Conservation (phyloP, 2,888 invertebrate species). For the Monochamus alternatus region DNA sequence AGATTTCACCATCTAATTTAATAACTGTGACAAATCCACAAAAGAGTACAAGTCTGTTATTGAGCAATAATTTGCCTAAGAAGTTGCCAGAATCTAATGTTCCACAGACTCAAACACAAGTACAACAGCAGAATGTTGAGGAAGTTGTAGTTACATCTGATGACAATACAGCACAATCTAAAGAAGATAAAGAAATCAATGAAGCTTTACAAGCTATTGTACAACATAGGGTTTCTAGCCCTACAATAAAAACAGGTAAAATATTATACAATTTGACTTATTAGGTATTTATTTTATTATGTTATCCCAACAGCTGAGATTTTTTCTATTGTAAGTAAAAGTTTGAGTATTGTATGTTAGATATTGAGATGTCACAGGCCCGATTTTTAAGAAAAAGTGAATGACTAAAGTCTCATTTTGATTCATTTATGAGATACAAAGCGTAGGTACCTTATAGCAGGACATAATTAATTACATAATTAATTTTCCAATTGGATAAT, state of each 20-base stretch:
- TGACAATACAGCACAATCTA: conserved; percentile 36
- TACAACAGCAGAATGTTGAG: conserved; percentile 37
- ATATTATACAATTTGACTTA: not conserved
- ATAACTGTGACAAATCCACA: conserved; percentile 50
- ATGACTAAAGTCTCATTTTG: no score
- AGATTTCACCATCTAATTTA: conserved; percentile 43
- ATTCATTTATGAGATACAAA: no score
- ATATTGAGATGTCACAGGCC: no score
- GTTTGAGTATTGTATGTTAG: no score
- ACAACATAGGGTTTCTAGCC: conserved; percentile 64
- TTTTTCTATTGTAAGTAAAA: no score
- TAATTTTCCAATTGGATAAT: no score
- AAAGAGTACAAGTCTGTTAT: conserved; percentile 55
- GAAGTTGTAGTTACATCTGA: conserved; percentile 5
- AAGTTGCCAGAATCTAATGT: conserved; percentile 19
- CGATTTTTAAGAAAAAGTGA: no score
- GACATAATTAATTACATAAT: no score
- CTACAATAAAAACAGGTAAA: conserved; percentile 60
- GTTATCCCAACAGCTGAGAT: no score
- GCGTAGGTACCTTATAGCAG: no score
- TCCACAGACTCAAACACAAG: conserved; percentile 20
- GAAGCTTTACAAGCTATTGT: conserved; percentile 69
- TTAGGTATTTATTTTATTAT: no score
- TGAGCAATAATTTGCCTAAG: conserved; percentile 55
- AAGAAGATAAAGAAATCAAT: conserved; percentile 64